A percentile compares a stretch with the other conserved stretches of the same genome.
These are phyloP conservation scores for Coendou prehensilis DNA, from an alignment of 2,797 vertebrate species.

Conservation along the genomic window DNA sequence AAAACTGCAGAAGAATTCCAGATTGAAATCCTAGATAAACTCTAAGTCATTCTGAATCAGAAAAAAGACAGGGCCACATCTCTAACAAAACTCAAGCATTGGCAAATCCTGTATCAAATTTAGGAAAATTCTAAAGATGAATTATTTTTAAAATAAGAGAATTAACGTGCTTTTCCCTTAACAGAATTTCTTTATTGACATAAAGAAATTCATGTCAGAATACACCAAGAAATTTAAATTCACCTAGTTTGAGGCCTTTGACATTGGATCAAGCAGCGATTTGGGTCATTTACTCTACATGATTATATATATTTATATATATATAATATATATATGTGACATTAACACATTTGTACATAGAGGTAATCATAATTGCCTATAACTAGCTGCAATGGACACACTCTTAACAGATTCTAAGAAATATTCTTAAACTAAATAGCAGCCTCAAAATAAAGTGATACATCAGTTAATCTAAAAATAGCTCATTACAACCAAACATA, in stretches of 20 bases:
- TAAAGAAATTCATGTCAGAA: slow-evolving; percentile 19
- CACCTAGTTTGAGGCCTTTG: slow-evolving; percentile 13
- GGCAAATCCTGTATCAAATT: slow-evolving; percentile 55
- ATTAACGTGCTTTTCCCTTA: slow-evolving; percentile 33
- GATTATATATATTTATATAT: slow-evolving; percentile 10
- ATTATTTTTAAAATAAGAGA: slow-evolving; percentile 5
- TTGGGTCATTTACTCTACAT: slow-evolving; percentile 37
- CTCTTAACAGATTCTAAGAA: slow-evolving; percentile 17
- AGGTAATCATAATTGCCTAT: not conserved
- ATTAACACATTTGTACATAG: slow-evolving; percentile 18
- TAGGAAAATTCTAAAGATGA: slow-evolving; percentile 52
- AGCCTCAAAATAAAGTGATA: slow-evolving; percentile 9
- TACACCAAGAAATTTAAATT: slow-evolving; percentile 54
- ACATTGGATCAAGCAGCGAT: slow-evolving; percentile 35
- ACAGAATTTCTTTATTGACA: too few relatives aligned
- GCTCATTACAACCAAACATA: slow-evolving; percentile 38
- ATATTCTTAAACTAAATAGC: not conserved
- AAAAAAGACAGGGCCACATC: slow-evolving; percentile 58
- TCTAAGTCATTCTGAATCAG: slow-evolving; percentile 51
- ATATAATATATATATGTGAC: not conserved
- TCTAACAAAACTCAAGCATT: slow-evolving; percentile 69
- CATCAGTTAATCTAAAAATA: slow-evolving; percentile 25
- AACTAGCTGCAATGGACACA: not conserved
- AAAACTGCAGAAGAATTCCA: slow-evolving; percentile 62
- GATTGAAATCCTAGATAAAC: slow-evolving; percentile 68